Percentiles rank a stretch among this genome's conserved stretches.
These are phyloP conservation scores for Lepus oiostolus DNA, from an alignment of 2,797 vertebrate genomes.

Conservation along the genomic window DNA sequence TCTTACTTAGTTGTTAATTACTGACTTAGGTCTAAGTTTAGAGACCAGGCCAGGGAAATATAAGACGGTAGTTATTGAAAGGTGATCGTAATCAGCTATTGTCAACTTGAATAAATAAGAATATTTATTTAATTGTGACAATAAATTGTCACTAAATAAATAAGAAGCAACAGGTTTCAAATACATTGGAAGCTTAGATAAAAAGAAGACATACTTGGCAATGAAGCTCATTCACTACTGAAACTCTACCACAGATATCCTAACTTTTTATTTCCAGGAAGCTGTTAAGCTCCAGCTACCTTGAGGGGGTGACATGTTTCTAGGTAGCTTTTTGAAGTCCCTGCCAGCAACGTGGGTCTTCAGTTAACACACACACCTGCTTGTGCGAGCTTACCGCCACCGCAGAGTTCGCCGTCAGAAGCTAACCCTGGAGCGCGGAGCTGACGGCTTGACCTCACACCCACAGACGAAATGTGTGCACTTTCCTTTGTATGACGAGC, in stretches of 20 bases:
- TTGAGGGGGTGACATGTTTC: background rate
- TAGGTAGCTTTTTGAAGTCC: background rate
- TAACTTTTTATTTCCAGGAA: slow-evolving; percentile 14
- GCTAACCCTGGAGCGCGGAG: background rate
- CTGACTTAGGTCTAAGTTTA: slow-evolving; percentile 21
- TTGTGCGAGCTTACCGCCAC: too few relatives aligned
- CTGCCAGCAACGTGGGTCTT: background rate
- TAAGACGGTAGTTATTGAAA: background rate
- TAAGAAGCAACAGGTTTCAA: slow-evolving; percentile 58
- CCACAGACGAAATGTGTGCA: background rate
- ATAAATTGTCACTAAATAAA: background rate
- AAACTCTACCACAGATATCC: background rate
- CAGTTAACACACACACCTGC: background rate
- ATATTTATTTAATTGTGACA: too few relatives aligned
- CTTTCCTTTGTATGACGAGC: slow-evolving; percentile 24
- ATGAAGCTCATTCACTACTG: background rate
- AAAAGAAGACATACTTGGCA: slow-evolving; percentile 36
- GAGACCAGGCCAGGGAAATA: background rate
- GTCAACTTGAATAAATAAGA: background rate
- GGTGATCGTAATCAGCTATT: background rate
- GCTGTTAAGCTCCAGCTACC: background rate
- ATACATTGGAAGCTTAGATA: background rate
- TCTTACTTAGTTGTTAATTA: slow-evolving; percentile 19
- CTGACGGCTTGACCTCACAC: background rate
- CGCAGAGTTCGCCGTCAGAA: background rate